Percentiles rank a stretch among this genome's conserved stretches.
phyloP scores from a whole-genome alignment of 2,797 vertebrate genomes.

The Silurus lanzhouensis region DNA sequence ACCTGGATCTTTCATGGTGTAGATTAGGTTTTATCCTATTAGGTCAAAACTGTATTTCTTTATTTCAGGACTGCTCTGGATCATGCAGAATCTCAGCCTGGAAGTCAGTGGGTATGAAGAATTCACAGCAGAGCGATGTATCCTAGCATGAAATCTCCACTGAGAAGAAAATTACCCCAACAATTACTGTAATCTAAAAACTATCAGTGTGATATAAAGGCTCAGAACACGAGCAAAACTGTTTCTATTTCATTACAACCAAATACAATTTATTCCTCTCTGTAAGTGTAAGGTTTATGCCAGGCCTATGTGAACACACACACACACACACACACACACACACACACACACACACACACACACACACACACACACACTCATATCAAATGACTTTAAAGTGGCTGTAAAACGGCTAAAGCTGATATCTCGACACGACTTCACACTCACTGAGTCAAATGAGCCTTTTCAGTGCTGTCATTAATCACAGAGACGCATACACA shows the following conservation, averaged over 20 bases:
- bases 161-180: neutral
- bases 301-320: slow-evolving; percentile 2
- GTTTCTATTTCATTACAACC: neutral
- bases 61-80: neutral
- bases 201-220: neutral
- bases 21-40: neutral
- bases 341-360: slow-evolving; percentile 21
- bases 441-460: slow-evolving; percentile 32
- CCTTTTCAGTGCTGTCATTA: slow-evolving; percentile 43
- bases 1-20: neutral
- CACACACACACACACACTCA: slow-evolving; percentile 26
- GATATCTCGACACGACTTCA: slow-evolving; percentile 36
- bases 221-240: neutral
- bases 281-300: neutral
- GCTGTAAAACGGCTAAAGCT: slow-evolving; percentile 28
- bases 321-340: slow-evolving; percentile 19
- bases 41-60: neutral
- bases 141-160: neutral
- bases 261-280: neutral
- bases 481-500: slow-evolving; percentile 27
- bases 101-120: no score
- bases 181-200: neutral
- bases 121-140: no score
- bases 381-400: slow-evolving; percentile 38
- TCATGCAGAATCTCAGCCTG: neutral